These are phyloP conservation scores for Pluvianellus socialis DNA, from an alignment of 2,113 vertebrate genomes.

Conservation along the genomic window DNA sequence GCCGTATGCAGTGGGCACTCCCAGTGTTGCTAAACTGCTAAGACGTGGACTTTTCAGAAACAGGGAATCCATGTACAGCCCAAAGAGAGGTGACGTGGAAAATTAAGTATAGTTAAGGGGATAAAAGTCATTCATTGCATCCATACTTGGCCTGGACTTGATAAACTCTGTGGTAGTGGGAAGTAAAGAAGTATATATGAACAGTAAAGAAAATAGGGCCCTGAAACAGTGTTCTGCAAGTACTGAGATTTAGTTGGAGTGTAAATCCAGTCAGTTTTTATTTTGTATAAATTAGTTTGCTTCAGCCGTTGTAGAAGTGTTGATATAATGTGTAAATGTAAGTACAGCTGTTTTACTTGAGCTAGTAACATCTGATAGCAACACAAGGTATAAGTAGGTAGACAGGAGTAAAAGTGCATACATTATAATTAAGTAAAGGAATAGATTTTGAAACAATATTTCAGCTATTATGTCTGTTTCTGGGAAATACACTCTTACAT, in stretches of 20 bases:
- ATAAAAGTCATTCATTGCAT: background rate
- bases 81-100: background rate
- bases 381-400: background rate
- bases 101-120: background rate
- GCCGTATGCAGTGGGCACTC: background rate
- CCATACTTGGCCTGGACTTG: background rate
- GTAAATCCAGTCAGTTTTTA: background rate
- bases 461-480: background rate
- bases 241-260: background rate
- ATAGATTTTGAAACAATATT: background rate
- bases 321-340: background rate
- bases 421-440: background rate
- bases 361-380: background rate
- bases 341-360: background rate
- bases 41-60: background rate
- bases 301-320: background rate
- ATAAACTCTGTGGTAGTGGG: background rate
- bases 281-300: background rate
- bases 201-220: background rate
- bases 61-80: background rate
- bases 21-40: background rate
- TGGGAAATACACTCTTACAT: background rate
- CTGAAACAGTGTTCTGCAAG: background rate
- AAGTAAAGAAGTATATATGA: background rate
- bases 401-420: background rate